These are phyloP conservation scores for Dolichoris vasculosae DNA, from an alignment of 1,140 invertebrate genomes.

Conservation along the genomic window DNA sequence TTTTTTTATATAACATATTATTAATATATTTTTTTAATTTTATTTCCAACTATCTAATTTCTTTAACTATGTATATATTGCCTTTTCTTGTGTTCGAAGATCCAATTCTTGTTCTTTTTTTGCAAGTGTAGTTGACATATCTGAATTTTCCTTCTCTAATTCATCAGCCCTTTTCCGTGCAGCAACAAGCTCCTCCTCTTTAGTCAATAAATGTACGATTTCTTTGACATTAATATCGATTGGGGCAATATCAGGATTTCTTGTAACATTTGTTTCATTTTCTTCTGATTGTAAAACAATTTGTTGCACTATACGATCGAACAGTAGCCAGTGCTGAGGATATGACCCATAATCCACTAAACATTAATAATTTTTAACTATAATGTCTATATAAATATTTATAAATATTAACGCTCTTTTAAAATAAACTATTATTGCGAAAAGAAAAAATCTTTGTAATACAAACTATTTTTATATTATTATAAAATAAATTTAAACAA, in stretches of 20 bases:
- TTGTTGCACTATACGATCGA: slow-evolving; percentile 97
- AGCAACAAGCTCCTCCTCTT: slow-evolving; percentile 93
- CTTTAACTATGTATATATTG: slow-evolving; percentile 57
- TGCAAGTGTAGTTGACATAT: slow-evolving; percentile 87
- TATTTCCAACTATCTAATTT: too few relatives aligned
- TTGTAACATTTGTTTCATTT: slow-evolving; percentile 76
- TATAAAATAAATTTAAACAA: too few relatives aligned
- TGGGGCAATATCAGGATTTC: slow-evolving; percentile 89
- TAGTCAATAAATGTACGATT: slow-evolving; percentile 91
- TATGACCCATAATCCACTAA: slow-evolving; percentile 86
- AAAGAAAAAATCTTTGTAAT: too few relatives aligned
- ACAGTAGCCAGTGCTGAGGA: slow-evolving; percentile 93
- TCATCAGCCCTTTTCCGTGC: slow-evolving; percentile 91
- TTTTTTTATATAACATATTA: neutral
- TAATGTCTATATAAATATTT: too few relatives aligned
- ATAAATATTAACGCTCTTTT: too few relatives aligned
- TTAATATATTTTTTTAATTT: too few relatives aligned
- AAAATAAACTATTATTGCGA: neutral
- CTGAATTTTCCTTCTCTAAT: slow-evolving; percentile 91
- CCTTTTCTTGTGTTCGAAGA: slow-evolving; percentile 90
- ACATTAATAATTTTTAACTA: too few relatives aligned
- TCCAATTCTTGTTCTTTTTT: slow-evolving; percentile 96
- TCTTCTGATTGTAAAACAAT: slow-evolving; percentile 89
- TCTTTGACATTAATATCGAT: slow-evolving; percentile 94
- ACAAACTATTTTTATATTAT: too few relatives aligned